phyloP scores from a whole-genome alignment of 2,888 invertebrate species.

The Parochlus steinenii region DNA sequence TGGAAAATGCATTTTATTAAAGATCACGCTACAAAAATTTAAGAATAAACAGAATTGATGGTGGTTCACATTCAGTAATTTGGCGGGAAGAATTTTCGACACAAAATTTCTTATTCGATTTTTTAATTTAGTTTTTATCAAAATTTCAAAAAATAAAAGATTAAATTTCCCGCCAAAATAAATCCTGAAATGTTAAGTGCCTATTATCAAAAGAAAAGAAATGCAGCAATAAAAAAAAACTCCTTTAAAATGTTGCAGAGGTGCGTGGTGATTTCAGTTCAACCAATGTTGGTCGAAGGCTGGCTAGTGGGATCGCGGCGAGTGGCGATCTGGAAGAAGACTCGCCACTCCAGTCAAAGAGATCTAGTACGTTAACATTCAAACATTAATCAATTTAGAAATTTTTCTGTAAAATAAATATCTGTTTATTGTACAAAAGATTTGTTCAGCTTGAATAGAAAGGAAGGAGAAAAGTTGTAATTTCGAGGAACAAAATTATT shows the following conservation, averaged over 20 bases:
- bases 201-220: too few species aligned
- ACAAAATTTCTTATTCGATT: background rate
- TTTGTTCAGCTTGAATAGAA: too few species aligned
- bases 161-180: background rate
- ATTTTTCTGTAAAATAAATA: constrained; percentile 2
- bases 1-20: too few species aligned
- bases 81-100: too few species aligned
- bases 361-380: constrained; percentile 79
- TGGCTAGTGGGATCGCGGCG: constrained; percentile 25
- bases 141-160: background rate
- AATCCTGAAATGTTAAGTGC: constrained; percentile 1
- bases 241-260: constrained; percentile 13
- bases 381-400: constrained; percentile 16
- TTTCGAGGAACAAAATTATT: too few species aligned
- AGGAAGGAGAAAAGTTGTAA: too few species aligned
- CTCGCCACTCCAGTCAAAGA: constrained; percentile 66
- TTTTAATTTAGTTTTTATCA: background rate
- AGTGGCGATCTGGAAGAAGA: constrained; percentile 49
- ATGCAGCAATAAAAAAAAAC: constrained; percentile 3
- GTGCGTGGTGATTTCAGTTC: constrained; percentile 22
- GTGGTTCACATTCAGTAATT: too few species aligned
- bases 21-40: too few species aligned
- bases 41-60: too few species aligned
- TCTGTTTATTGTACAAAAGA: background rate
- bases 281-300: constrained; percentile 33